phyloP scores from a whole-genome alignment of 2,888 invertebrate species.

The Drosophila helvetica region DNA sequence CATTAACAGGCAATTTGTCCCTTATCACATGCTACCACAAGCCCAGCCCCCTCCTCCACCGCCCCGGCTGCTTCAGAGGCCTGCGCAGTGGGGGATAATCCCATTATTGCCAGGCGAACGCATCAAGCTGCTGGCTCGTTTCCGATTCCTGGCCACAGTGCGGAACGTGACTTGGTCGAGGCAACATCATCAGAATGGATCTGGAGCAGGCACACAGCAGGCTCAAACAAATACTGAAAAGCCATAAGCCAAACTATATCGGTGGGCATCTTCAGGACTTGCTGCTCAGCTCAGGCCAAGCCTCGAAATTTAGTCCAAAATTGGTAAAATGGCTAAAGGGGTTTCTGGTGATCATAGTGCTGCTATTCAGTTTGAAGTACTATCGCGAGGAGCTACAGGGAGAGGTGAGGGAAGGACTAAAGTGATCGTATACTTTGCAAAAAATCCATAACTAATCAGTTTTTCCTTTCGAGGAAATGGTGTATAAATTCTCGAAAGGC shows the following conservation, averaged over 20 bases:
- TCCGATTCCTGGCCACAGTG: conserved; percentile 46
- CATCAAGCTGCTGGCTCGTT: conserved; percentile 33
- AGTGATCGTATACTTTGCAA: too few species aligned
- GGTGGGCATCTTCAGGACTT: conserved; percentile 33
- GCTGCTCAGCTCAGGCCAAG: conserved; percentile 31
- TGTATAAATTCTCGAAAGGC: too few species aligned
- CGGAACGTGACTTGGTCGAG: conserved; percentile 25
- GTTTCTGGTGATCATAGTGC: conserved; percentile 2
- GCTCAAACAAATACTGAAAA: conserved; percentile 53
- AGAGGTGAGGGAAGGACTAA: conserved; percentile 49
- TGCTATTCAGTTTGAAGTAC: conserved; percentile 48
- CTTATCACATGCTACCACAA: conserved; percentile 74
- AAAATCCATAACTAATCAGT: too few species aligned
- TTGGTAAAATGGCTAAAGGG: conserved; percentile 26
- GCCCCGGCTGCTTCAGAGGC: conserved; percentile 8
- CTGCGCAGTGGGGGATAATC: conserved; percentile 74
- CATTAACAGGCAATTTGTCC: conserved; percentile 57
- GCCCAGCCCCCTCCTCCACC: conserved; percentile 8
- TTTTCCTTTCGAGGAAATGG: too few species aligned
- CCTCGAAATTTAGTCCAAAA: neutral
- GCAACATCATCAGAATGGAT: conserved; percentile 44
- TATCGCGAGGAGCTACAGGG: conserved; percentile 69
- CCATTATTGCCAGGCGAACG: conserved; percentile 76
- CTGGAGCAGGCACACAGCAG: conserved; percentile 57
- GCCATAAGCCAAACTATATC: conserved; percentile 24